Percentiles rank a stretch among this genome's conserved stretches.
phyloP scores from a whole-genome alignment of 2,888 invertebrate species.

The Andrena praecox region DNA sequence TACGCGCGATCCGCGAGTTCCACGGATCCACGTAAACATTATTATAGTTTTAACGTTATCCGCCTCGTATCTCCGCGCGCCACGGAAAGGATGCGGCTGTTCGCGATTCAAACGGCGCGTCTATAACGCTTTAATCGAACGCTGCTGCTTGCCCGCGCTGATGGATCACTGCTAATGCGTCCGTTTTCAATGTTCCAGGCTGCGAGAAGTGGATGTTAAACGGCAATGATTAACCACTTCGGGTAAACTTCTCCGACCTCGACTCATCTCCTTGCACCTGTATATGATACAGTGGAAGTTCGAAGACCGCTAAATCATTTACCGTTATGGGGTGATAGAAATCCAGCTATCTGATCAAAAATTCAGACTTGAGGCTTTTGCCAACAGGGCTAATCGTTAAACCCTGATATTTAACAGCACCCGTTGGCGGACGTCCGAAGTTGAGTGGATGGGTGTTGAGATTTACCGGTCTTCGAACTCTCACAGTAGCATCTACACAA shows the following conservation, averaged over 20 bases:
- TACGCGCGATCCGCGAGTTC: conserved; percentile 18
- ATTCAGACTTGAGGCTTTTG: too few relatives aligned
- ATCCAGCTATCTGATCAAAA: too few relatives aligned
- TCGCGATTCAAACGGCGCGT: conserved; percentile 17
- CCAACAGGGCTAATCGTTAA: too few relatives aligned
- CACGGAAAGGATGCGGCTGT: neutral
- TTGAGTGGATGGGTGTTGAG: too few relatives aligned
- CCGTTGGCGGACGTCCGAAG: too few relatives aligned
- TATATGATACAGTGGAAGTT: too few relatives aligned
- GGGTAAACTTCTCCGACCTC: too few relatives aligned
- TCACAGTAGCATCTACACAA: neutral
- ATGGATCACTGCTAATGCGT: neutral
- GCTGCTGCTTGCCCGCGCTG: neutral
- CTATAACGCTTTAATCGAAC: conserved; percentile 19
- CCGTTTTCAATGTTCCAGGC: neutral
- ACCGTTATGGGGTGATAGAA: too few relatives aligned
- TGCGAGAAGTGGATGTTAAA: neutral
- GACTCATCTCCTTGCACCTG: too few relatives aligned
- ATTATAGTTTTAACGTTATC: conserved; percentile 44
- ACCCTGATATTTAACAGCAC: too few relatives aligned
- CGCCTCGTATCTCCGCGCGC: conserved; percentile 3
- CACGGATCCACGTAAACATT: conserved; percentile 39
- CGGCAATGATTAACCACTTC: neutral
- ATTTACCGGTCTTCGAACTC: neutral
- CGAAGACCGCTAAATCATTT: too few relatives aligned